Conservation (phyloP, 2,888 invertebrate genomes). For the Cepaea hortensis region DNA sequence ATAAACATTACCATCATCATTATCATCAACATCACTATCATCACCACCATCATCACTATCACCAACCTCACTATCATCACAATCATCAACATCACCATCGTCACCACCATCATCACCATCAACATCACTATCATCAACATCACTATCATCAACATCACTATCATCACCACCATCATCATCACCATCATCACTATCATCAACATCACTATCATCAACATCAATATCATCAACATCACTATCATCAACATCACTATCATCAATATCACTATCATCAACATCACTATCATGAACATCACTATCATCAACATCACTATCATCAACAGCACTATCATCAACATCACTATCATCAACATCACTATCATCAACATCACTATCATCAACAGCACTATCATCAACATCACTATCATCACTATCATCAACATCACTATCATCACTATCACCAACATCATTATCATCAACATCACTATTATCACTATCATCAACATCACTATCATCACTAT, state of each 20-base stretch:
- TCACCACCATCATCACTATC: no score
- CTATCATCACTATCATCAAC: not conserved
- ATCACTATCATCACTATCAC: not conserved
- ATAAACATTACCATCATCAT: no score
- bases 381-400: slow-evolving; percentile 19
- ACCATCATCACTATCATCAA: slow-evolving; percentile 41
- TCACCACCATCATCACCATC: slow-evolving; percentile 42
- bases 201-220: slow-evolving; percentile 39
- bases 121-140: slow-evolving; percentile 38
- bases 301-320: no score
- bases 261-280: slow-evolving; percentile 38
- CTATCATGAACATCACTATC: not conserved
- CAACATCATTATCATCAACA: no score
- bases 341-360: slow-evolving; percentile 4
- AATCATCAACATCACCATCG: no score
- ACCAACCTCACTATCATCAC: no score
- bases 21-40: no score
- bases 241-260: slow-evolving; percentile 37
- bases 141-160: no score
- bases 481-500: not conserved
- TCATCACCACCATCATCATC: slow-evolving; percentile 25
- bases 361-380: not conserved
- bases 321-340: slow-evolving; percentile 28
- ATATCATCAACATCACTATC: slow-evolving; percentile 42
- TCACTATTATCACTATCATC: not conserved